A percentile compares a stretch with the other conserved stretches of the same genome.
phyloP scores from a whole-genome alignment of 2,888 invertebrate species.

The Micoletzkya japonica region DNA sequence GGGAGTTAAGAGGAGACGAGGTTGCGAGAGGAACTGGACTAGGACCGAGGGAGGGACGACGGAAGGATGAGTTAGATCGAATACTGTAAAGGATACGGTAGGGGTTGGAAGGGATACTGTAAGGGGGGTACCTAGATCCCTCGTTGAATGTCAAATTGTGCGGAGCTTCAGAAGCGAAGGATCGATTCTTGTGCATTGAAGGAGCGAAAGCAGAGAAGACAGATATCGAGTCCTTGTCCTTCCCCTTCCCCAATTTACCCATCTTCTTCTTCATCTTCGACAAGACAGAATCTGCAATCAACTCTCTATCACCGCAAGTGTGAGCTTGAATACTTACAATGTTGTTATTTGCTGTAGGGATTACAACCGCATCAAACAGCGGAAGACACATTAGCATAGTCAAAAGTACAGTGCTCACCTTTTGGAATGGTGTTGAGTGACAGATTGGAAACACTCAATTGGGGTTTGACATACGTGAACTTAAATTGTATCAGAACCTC shows the following conservation, averaged over 20 bases:
- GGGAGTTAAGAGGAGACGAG: slow-evolving; percentile 19
- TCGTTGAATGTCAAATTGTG: slow-evolving; percentile 10
- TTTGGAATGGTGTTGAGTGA: slow-evolving; percentile 47
- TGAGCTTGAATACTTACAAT: too few species aligned
- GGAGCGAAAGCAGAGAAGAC: slow-evolving; percentile 22
- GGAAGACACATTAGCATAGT: neutral
- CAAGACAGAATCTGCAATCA: slow-evolving; percentile 29
- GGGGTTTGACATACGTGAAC: slow-evolving; percentile 48
- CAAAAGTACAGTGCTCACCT: slow-evolving; percentile 30
- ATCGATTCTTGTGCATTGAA: slow-evolving; percentile 12
- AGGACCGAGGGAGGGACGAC: slow-evolving; percentile 10
- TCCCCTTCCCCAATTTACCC: slow-evolving; percentile 37
- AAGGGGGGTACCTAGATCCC: too few species aligned
- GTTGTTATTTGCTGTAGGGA: too few species aligned
- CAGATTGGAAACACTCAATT: slow-evolving; percentile 47
- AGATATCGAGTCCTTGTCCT: slow-evolving; percentile 34
- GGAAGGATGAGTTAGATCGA: too few species aligned
- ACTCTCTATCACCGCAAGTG: too few species aligned
- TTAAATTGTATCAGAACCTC: slow-evolving; percentile 42
- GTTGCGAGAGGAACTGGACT: slow-evolving; percentile 18
- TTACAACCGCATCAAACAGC: neutral
- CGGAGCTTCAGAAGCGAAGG: neutral
- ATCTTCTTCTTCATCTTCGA: slow-evolving; percentile 48
- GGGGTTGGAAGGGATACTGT: too few species aligned
- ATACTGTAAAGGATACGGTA: too few species aligned